These are phyloP conservation scores for Austrofundulus limnaeus DNA, from an alignment of 2,113 vertebrate genomes.

Conservation along the genomic window DNA sequence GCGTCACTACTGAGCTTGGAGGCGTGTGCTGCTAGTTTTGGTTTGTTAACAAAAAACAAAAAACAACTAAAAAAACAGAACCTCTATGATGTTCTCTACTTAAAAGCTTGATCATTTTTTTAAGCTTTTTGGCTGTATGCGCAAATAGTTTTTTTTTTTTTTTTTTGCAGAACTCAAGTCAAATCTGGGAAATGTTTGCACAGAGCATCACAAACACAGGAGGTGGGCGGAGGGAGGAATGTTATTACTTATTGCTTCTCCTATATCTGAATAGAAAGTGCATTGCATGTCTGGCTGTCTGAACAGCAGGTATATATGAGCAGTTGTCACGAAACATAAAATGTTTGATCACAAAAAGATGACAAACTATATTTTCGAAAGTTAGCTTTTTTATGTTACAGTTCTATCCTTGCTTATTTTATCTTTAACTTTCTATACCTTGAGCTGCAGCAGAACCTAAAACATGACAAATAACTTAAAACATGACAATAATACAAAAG, in stretches of 20 bases:
- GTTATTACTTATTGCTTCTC: constrained; percentile 43
- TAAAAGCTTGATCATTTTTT: constrained; percentile 30
- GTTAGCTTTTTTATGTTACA: background rate
- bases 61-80: constrained; percentile 15
- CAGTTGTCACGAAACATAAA: background rate
- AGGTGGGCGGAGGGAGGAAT: background rate
- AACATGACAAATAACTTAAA: too few relatives aligned
- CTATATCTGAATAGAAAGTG: constrained; percentile 29
- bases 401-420: background rate
- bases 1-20: constrained; percentile 42
- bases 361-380: background rate
- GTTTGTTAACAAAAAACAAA: constrained; percentile 15
- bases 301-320: constrained; percentile 5
- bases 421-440: background rate
- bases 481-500: too few relatives aligned
- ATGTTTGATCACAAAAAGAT: background rate
- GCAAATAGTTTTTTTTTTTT: constrained; percentile 28
- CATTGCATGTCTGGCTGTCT: constrained; percentile 35
- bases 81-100: constrained; percentile 15
- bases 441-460: background rate
- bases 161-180: constrained; percentile 18
- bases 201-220: constrained; percentile 23
- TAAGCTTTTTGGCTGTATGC: too few relatives aligned
- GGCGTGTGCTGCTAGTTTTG: constrained; percentile 20
- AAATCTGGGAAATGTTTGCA: background rate